phyloP scores from a whole-genome alignment of 2,888 invertebrate genomes.

The Eristalinus sepulchralis region DNA sequence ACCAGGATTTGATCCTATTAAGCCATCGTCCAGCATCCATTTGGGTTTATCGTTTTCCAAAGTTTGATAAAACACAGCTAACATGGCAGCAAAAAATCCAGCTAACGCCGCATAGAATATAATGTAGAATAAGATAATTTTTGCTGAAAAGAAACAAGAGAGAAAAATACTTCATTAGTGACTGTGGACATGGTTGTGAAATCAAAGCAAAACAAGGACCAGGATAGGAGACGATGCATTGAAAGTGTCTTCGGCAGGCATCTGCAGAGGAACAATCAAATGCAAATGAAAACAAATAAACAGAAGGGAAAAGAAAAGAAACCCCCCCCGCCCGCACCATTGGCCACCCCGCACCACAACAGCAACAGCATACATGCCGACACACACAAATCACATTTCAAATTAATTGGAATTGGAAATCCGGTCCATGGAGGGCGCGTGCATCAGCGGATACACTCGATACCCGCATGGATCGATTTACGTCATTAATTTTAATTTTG shows the following conservation, averaged over 20 bases:
- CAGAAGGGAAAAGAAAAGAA: neutral
- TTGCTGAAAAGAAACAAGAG: conserved; percentile 85
- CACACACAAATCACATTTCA: conserved; percentile 14
- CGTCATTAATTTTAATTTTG: conserved; percentile 57
- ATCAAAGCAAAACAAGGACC: neutral
- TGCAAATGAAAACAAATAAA: too few species aligned
- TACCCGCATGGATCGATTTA: conserved; percentile 15
- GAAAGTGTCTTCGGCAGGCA: too few species aligned
- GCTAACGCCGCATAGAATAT: conserved; percentile 96
- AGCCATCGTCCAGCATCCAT: conserved; percentile 92
- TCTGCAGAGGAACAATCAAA: too few species aligned
- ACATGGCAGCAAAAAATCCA: conserved; percentile 96
- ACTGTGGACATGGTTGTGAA: neutral
- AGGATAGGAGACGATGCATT: neutral
- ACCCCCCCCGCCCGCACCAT: neutral
- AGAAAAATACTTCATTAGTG: conserved; percentile 28
- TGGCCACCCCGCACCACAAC: too few species aligned
- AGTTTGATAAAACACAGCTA: conserved; percentile 97
- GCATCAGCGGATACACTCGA: neutral
- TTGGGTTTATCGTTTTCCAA: conserved; percentile 92
- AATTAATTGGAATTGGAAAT: conserved; percentile 51
- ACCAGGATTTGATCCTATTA: conserved; percentile 98
- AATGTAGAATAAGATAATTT: conserved; percentile 97
- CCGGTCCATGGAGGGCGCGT: neutral
- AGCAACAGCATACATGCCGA: neutral